Evolutionary conservation across 2,888 invertebrate species (phyloP), one percentile per base, ranked within the genome.

Genomic region (Eristalinus aeneus): DNA sequence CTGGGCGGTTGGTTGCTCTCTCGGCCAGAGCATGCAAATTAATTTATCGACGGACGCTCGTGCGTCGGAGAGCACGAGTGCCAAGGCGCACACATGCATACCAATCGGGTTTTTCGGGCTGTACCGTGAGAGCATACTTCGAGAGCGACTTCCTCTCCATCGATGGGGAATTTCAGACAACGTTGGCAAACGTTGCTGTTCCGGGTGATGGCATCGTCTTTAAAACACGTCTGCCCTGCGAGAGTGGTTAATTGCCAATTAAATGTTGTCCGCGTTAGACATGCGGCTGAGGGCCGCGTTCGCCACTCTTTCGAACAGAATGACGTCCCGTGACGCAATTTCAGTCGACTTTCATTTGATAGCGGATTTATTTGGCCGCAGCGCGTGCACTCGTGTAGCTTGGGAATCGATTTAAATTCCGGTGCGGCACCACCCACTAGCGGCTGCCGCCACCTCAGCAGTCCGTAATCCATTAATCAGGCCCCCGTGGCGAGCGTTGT

Each of bases 21-120:
- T 68, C 34, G 34, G 56, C 22, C 1, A 31, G 9, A 56, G 56
- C 34, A 68, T 68, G 68, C 34, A 68, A 68, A 68, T 68, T 34
- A 68, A 68, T 56, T 56, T 68, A 68, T 68, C 68, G 68, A 68
- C 34, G 34, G 9, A 68, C 23, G 23, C 39, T 46, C n/a, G n/a
- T n/a, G n/a, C n/a, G 39, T 16, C 8, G 16, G 46, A 23, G 23
- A 23, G 56, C 22, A 56, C 23, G 56, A 22, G 10, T 23, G 56
- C 56, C 22, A 0, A 22, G 4, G 23, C 23, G 10, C 56, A 23
- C 56, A 23, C 56, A 34, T 68, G 56, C 68, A 68, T 68, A 68
- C 68, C 68, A 68, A 68, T 56, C 23, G 69, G 39, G n/a, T n/a
- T n/a, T 69, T 60, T 69, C 32, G 34, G 69, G 58, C n/a, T 68